A percentile compares a stretch with the other conserved stretches of the same genome.
Conservation (phyloP, 2,113 vertebrate species). For the rabbit (Oryctolagus cuniculus) region mOryCun1.1 NC_091453.1:49516001-49516500, state of each 20-base stretch:
- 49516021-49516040: not conserved
- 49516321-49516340: not conserved
- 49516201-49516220: slow-evolving; percentile 54
- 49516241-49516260: slow-evolving; percentile 22
- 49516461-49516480: slow-evolving; percentile 38
- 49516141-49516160: slow-evolving; percentile 20
- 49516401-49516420: slow-evolving; percentile 48
- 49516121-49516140: slow-evolving; percentile 22
- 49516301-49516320: not conserved
- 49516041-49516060: not conserved
- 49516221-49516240: slow-evolving; percentile 33
- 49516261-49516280: not conserved
- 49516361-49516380: slow-evolving; percentile 19
- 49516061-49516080: not conserved
- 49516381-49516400: not conserved
- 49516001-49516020: not conserved
- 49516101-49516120: slow-evolving; percentile 44
- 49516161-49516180: slow-evolving; percentile 54
- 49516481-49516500: too few species aligned
- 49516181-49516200: slow-evolving; percentile 65
- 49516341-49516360: slow-evolving; percentile 37
- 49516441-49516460: slow-evolving; percentile 32
- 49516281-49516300: slow-evolving; percentile 37
- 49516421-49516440: slow-evolving; percentile 45
- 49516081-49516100: not conserved